phyloP scores from a whole-genome alignment of 2,888 invertebrate genomes.

The Cremastinae sp. region DNA sequence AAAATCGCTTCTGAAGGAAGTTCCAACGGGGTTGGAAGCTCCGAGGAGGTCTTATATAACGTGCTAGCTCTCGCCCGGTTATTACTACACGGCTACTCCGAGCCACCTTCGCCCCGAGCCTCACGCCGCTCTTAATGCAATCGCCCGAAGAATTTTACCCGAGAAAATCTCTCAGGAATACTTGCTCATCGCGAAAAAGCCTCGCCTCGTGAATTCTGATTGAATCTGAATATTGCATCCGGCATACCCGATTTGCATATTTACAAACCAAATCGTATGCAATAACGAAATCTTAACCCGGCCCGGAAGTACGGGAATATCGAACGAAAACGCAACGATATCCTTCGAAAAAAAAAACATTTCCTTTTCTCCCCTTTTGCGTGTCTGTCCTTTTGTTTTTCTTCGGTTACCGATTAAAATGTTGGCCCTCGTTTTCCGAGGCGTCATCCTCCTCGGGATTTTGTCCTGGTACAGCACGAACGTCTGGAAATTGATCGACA shows the following conservation, averaged over 20 bases:
- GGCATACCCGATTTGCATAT: constrained; percentile 16
- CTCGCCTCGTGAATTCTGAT: constrained; percentile 24
- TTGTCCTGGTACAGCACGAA: constrained; percentile 87
- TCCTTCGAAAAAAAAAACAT: too few species aligned
- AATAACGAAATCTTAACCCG: constrained; percentile 3
- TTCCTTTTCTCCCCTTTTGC: too few species aligned
- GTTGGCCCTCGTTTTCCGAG: constrained; percentile 85
- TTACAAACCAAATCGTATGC: not conserved
- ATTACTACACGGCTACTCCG: constrained; percentile 38
- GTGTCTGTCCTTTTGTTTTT: not conserved
- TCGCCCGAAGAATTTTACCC: constrained; percentile 32
- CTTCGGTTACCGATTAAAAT: constrained; percentile 78
- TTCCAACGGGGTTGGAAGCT: constrained; percentile 41
- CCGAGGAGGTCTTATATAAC: constrained; percentile 41
- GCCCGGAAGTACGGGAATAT: constrained; percentile 29
- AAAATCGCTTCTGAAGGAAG: constrained; percentile 50
- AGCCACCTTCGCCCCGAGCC: constrained; percentile 7
- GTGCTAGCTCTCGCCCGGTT: constrained; percentile 30
- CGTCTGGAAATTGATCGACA: constrained; percentile 88
- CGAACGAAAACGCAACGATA: constrained; percentile 26
- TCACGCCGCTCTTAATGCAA: constrained; percentile 42
- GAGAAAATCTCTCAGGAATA: constrained; percentile 34
- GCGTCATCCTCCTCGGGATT: constrained; percentile 85
- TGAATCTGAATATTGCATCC: constrained; percentile 40
- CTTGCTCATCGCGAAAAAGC: constrained; percentile 8